Percentiles rank a stretch among this genome's conserved stretches.
Conservation (phyloP, 37 sponge, comb jelly and placozoan genomes). For the Cladorhizidae sp. region DNA sequence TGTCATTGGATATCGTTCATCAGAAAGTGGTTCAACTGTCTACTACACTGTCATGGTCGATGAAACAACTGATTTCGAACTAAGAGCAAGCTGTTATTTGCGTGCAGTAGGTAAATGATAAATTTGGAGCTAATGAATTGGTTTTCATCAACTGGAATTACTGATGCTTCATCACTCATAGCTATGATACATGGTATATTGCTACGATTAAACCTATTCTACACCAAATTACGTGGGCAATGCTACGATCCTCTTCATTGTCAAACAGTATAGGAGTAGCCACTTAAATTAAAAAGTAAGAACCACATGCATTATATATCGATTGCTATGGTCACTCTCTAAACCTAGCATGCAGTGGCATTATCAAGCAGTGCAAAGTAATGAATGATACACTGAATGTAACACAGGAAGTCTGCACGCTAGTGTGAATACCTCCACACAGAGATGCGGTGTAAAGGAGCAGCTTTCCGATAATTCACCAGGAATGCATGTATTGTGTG, state of each 20-base stretch:
- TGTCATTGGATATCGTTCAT: background rate
- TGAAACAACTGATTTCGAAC: slow-evolving; percentile 75
- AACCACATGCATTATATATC: slow-evolving; percentile 58
- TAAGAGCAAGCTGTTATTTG: slow-evolving; percentile 71
- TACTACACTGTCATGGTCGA: slow-evolving; percentile 70
- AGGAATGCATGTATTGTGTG: slow-evolving; percentile 57
- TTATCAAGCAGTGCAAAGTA: slow-evolving; percentile 58
- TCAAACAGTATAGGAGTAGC: slow-evolving; percentile 51
- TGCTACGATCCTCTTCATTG: slow-evolving; percentile 71
- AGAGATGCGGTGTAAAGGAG: slow-evolving; percentile 59
- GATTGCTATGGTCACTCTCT: slow-evolving; percentile 61
- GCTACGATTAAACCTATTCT: slow-evolving; percentile 42
- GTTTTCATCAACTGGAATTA: too few species aligned
- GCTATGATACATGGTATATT: slow-evolving; percentile 46
- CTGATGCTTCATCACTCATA: slow-evolving; percentile 10
- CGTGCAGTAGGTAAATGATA: slow-evolving; percentile 48
- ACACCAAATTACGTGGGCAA: slow-evolving; percentile 57
- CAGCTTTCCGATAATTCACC: slow-evolving; percentile 42
- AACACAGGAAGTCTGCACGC: slow-evolving; percentile 58
- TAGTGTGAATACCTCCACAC: slow-evolving; percentile 53
- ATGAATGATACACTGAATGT: slow-evolving; percentile 66
- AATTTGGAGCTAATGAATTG: slow-evolving; percentile 44
- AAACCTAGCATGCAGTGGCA: slow-evolving; percentile 45
- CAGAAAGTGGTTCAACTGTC: slow-evolving; percentile 1
- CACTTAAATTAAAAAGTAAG: slow-evolving; percentile 16